Percentiles rank a stretch among this genome's conserved stretches.
These are phyloP conservation scores for Lysandra coridon DNA, from an alignment of 2,888 invertebrate genomes.

Conservation along the genomic window DNA sequence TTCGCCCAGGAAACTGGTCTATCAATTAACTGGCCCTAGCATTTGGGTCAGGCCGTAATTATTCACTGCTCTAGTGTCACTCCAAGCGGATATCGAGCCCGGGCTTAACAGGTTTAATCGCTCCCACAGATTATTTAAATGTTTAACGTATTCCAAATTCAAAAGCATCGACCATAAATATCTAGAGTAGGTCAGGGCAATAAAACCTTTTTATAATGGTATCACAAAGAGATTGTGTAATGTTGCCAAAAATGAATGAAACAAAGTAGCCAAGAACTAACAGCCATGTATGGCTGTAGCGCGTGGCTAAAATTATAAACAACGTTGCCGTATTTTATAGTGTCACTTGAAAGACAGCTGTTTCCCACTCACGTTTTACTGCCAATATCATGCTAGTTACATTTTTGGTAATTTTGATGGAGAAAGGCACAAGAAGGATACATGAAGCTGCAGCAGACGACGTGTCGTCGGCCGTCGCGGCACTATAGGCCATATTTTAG, in stretches of 20 bases:
- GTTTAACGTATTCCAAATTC: constrained; percentile 1
- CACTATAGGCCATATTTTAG: too few species aligned
- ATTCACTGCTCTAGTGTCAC: constrained; percentile 50
- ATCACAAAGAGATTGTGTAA: constrained; percentile 1
- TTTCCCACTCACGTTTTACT: neutral
- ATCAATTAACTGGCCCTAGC: constrained; percentile 49
- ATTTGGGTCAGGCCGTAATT: constrained; percentile 69
- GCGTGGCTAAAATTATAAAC: too few species aligned
- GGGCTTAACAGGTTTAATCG: constrained; percentile 26
- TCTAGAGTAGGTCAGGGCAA: neutral
- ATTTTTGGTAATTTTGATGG: neutral
- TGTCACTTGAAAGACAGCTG: neutral
- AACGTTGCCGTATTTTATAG: too few species aligned
- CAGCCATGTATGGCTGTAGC: too few species aligned
- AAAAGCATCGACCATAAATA: constrained; percentile 10
- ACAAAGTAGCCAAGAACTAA: neutral
- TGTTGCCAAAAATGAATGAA: neutral
- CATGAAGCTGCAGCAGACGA: too few species aligned
- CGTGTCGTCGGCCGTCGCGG: too few species aligned
- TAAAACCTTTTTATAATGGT: neutral
- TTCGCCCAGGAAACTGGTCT: constrained; percentile 38
- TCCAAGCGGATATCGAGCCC: constrained; percentile 34
- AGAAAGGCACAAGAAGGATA: too few species aligned
- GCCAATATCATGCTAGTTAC: neutral
- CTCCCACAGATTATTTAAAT: constrained; percentile 20